A percentile compares a stretch with the other conserved stretches of the same genome.
These are phyloP conservation scores for Venturia canescens DNA, from an alignment of 1,140 invertebrate genomes.

Conservation along the genomic window DNA sequence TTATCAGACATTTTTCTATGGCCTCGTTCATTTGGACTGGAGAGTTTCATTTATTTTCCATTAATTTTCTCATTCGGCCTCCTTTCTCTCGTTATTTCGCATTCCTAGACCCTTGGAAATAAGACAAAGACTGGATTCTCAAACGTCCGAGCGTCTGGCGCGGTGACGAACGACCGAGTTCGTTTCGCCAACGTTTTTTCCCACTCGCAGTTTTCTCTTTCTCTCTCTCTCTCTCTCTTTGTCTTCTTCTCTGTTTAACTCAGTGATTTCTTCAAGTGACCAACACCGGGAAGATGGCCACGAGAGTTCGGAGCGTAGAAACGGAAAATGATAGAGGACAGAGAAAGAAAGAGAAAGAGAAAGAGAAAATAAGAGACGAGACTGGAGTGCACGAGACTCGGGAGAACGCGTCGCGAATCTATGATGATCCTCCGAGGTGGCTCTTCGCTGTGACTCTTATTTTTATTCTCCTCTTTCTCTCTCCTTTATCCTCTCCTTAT, in stretches of 20 bases:
- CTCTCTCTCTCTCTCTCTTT: not conserved
- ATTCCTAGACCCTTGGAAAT: not conserved
- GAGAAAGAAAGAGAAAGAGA: conserved; percentile 29
- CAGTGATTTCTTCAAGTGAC: not conserved
- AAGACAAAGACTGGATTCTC: conserved; percentile 6
- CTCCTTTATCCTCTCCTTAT: not conserved
- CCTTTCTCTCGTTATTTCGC: conserved; percentile 7
- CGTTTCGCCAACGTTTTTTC: not conserved
- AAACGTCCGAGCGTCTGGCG: not conserved
- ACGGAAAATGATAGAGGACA: conserved; percentile 29
- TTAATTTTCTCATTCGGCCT: not conserved
- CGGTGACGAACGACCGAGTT: conserved; percentile 16
- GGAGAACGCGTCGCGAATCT: conserved; percentile 50
- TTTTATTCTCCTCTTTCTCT: conserved; percentile 2
- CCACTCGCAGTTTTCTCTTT: not conserved
- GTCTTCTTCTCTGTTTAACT: conserved; percentile 6
- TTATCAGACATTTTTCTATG: not conserved
- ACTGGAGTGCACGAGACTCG: not conserved
- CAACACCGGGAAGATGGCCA: not conserved
- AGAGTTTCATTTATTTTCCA: not conserved
- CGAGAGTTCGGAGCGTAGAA: not conserved
- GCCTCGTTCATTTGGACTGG: not conserved
- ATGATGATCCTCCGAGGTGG: conserved; percentile 26
- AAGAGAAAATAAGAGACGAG: not conserved
- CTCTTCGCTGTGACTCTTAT: not conserved